Evolutionary conservation across 2,113 vertebrate species (phyloP).

Genomic region (Neotoma lepida): DNA sequence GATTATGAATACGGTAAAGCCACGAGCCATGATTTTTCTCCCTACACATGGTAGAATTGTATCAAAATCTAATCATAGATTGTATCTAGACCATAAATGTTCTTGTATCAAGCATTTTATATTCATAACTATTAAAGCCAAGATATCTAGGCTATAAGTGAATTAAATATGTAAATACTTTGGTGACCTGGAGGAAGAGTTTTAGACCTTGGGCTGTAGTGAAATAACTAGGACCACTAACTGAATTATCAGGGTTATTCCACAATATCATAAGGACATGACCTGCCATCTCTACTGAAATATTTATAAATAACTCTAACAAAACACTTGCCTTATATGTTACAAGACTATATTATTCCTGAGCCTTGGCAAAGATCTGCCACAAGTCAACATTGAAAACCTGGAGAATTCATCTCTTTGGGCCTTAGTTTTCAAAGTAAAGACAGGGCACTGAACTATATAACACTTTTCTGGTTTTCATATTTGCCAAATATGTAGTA

Average conservation of each 20-base stretch:
- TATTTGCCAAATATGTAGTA: background rate
- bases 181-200: background rate
- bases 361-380: background rate
- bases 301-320: slow-evolving; percentile 33
- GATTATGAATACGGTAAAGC: slow-evolving; percentile 38
- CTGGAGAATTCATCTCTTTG: background rate
- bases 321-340: slow-evolving; percentile 11
- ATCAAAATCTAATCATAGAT: slow-evolving; percentile 6
- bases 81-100: background rate
- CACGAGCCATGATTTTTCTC: background rate
- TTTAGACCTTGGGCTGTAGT: background rate
- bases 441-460: background rate
- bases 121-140: slow-evolving; percentile 42
- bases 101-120: slow-evolving; percentile 20
- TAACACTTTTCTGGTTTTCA: background rate
- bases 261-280: background rate
- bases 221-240: slow-evolving; percentile 2
- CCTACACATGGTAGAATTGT: background rate
- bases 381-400: slow-evolving; percentile 6
- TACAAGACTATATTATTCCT: slow-evolving; percentile 4
- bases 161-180: slow-evolving; percentile 56
- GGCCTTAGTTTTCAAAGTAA: slow-evolving; percentile 21
- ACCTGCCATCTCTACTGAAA: background rate
- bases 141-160: slow-evolving; percentile 10
- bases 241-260: background rate